Conservation (phyloP, 2,113 vertebrate species). For the Nanorana parkeri region DNA sequence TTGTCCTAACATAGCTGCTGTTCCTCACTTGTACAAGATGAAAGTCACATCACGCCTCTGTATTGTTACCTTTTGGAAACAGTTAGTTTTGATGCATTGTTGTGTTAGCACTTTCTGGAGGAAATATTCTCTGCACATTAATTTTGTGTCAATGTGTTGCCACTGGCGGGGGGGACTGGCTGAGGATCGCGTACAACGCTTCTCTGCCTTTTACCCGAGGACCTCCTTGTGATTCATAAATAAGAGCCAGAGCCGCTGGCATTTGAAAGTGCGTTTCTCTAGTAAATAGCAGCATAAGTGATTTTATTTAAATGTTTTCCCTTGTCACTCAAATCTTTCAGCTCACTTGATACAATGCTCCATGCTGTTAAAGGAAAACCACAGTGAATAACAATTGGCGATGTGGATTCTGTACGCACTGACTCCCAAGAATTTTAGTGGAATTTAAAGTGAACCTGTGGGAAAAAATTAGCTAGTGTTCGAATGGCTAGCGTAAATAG, state of each 20-base stretch:
- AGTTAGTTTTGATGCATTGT: constrained; percentile 31
- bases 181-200: constrained; percentile 14
- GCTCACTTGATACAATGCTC: neutral
- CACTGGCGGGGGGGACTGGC: constrained; percentile 17
- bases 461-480: no score
- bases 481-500: no score
- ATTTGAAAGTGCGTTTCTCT: constrained; percentile 11
- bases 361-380: neutral
- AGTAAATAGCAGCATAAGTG: constrained; percentile 40
- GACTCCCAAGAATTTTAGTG: no score
- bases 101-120: constrained; percentile 43
- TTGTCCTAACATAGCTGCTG: neutral
- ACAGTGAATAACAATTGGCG: no score
- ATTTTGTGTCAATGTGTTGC: constrained; percentile 47
- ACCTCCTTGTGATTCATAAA: constrained; percentile 44
- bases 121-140: constrained; percentile 23
- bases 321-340: constrained; percentile 22
- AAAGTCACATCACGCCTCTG: constrained; percentile 24
- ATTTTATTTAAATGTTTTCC: constrained; percentile 40
- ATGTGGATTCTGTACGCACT: no score
- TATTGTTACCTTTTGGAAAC: constrained; percentile 25
- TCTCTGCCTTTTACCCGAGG: constrained; percentile 32
- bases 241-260: constrained; percentile 35
- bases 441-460: no score
- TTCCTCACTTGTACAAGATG: neutral